phyloP scores from a whole-genome alignment of 2,888 invertebrate genomes.

The Quadriops clusia region DNA sequence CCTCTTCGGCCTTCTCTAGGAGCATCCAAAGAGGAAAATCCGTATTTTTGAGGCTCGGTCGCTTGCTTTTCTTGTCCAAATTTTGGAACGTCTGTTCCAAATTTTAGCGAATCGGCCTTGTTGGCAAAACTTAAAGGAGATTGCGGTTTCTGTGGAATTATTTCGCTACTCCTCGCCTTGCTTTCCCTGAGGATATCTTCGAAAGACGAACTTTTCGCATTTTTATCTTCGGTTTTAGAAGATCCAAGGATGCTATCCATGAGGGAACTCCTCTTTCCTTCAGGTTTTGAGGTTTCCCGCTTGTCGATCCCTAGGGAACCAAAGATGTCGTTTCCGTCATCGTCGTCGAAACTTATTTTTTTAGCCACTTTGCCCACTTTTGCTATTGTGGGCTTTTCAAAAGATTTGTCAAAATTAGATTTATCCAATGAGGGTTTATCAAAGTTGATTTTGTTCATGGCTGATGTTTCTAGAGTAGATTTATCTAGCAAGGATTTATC shows the following conservation, averaged over 20 bases:
- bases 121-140: too few species aligned
- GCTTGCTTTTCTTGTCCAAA: conserved; percentile 7
- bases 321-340: conserved; percentile 27
- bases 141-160: conserved; percentile 26
- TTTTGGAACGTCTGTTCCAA: too few species aligned
- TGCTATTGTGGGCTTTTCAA: too few species aligned
- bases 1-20: conserved; percentile 27
- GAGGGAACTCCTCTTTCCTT: conserved; percentile 24
- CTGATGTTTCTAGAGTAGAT: conserved; percentile 7
- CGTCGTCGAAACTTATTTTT: conserved; percentile 28
- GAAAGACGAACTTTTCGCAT: conserved; percentile 24
- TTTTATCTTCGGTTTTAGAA: conserved; percentile 22
- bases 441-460: too few species aligned
- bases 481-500: conserved; percentile 11
- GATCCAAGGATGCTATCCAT: conserved; percentile 29
- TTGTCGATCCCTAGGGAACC: conserved; percentile 23
- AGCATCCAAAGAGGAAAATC: conserved; percentile 11
- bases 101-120: background rate
- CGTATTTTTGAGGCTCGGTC: too few species aligned
- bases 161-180: conserved; percentile 18
- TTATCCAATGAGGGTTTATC: too few species aligned
- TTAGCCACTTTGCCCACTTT: conserved; percentile 17
- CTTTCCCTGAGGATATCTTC: conserved; percentile 29
- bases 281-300: conserved; percentile 13
- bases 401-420: too few species aligned